phyloP scores from a whole-genome alignment of 2,113 vertebrate genomes.

The Rynchops niger region DNA sequence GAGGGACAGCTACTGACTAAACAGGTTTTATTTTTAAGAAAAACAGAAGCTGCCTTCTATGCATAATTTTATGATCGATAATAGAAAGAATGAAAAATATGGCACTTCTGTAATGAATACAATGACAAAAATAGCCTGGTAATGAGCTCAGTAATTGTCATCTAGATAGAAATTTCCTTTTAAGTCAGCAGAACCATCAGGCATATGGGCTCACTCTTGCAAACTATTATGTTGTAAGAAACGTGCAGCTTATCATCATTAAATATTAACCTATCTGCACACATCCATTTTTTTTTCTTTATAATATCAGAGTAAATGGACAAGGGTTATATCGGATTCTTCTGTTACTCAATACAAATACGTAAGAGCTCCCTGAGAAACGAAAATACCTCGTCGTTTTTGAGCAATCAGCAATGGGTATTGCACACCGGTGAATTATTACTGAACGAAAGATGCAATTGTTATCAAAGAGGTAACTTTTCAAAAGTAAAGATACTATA shows the following conservation, averaged over 20 bases:
- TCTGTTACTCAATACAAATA: neutral
- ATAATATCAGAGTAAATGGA: neutral
- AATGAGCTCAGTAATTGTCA: neutral
- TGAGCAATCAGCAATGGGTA: neutral
- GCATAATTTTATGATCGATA: neutral
- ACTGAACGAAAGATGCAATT: neutral
- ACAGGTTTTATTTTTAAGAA: neutral
- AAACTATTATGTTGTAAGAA: neutral
- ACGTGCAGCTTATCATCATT: neutral
- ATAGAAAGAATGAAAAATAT: neutral
- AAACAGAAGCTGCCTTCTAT: neutral
- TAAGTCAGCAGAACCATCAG: neutral
- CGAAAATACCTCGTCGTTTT: neutral
- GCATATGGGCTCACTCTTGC: neutral
- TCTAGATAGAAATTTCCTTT: neutral
- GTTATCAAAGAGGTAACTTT: neutral
- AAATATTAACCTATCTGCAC: constrained; percentile 24
- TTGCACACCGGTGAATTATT: neutral
- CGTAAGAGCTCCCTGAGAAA: neutral
- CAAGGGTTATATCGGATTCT: neutral
- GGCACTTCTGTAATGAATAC: neutral
- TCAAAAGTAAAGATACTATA: neutral
- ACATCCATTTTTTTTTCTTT: neutral
- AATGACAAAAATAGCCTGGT: neutral
- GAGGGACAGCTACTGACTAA: neutral